These are phyloP conservation scores for Hydropsyche betteni DNA, from an alignment of 2,888 invertebrate species.

Conservation along the genomic window DNA sequence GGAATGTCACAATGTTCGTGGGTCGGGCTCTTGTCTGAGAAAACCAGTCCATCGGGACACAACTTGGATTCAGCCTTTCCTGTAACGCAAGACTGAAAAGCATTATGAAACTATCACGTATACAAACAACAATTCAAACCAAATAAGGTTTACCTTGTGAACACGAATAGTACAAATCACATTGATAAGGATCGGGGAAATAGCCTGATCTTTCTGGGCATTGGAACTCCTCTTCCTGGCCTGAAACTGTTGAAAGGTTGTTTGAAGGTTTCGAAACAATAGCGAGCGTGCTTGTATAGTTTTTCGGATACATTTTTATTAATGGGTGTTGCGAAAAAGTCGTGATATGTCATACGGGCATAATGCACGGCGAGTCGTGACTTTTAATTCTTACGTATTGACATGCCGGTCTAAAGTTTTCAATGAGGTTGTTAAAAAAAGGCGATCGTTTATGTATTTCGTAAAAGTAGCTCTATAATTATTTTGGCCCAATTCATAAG, in stretches of 20 bases:
- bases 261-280: no score
- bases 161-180: conserved; percentile 83
- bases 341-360: conserved; percentile 27
- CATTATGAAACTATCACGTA: neutral
- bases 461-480: no score
- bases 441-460: no score
- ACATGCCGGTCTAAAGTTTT: neutral
- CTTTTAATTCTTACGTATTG: conserved; percentile 11
- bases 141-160: conserved; percentile 63
- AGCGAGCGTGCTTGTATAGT: no score
- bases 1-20: conserved; percentile 81
- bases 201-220: conserved; percentile 79
- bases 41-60: conserved; percentile 83
- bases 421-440: no score
- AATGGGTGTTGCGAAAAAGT: conserved; percentile 19
- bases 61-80: conserved; percentile 71
- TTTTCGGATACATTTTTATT: no score
- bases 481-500: no score
- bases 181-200: conserved; percentile 78
- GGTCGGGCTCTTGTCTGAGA: conserved; percentile 75
- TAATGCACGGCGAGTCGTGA: conserved; percentile 2
- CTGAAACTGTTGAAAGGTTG: conserved; percentile 58
- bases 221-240: conserved; percentile 66
- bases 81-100: conserved; percentile 52
- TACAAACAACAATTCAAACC: neutral